Percentiles rank a stretch among this genome's conserved stretches.
These are phyloP conservation scores for Formica aserva DNA, from an alignment of 2,888 invertebrate species.

Conservation along the genomic window DNA sequence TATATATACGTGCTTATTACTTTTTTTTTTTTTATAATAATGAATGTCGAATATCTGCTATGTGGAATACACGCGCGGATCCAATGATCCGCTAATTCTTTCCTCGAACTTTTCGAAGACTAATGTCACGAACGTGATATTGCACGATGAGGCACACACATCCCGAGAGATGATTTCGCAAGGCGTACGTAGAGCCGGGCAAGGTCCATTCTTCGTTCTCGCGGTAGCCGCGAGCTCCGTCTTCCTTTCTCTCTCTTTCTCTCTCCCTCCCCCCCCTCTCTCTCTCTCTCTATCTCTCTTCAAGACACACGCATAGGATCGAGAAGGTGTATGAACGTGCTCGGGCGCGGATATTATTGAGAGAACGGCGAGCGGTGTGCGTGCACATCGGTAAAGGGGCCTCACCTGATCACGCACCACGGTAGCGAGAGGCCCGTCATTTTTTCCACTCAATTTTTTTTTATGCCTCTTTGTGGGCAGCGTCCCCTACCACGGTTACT, in stretches of 20 bases:
- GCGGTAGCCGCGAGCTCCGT: conserved; percentile 48
- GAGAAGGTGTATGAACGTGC: conserved; percentile 41
- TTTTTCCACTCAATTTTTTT: conserved; percentile 80
- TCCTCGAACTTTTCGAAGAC: conserved; percentile 3
- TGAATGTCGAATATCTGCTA: neutral
- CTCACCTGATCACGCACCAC: conserved; percentile 82
- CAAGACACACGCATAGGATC: conserved; percentile 36
- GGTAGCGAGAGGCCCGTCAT: conserved; percentile 83
- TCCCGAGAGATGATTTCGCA: conserved; percentile 58
- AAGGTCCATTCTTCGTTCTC: conserved; percentile 65
- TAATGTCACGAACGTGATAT: conserved; percentile 19
- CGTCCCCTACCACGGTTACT: conserved; percentile 57
- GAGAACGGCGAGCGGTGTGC: conserved; percentile 56
- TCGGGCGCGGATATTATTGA: conserved; percentile 42
- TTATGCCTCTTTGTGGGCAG: conserved; percentile 63
- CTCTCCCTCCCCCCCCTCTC: neutral
- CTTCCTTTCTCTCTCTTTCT: conserved; percentile 12
- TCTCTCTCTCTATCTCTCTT: conserved; percentile 1
- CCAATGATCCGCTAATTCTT: neutral
- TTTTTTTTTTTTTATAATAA: neutral
- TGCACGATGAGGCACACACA: conserved; percentile 16
- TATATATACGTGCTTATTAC: neutral
- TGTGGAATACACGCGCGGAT: neutral
- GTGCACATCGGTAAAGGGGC: conserved; percentile 61
- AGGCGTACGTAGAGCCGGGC: conserved; percentile 46